Base-by-base conservation (phyloP, 2,888 invertebrate genomes). In the Trissolcus brochymenae region DNA sequence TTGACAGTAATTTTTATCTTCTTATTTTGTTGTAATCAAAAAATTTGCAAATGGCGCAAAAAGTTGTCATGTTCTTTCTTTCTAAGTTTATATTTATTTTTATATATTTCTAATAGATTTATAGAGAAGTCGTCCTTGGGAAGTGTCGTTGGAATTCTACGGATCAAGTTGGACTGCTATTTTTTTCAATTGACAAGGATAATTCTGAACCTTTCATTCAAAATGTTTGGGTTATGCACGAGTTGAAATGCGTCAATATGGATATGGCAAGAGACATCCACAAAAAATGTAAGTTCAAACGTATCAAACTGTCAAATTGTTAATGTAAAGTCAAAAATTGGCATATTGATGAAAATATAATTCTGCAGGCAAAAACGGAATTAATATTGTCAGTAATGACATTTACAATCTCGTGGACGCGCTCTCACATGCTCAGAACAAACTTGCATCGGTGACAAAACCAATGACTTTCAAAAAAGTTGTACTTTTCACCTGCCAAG, bases 61-160 rank as follows among this genome's bases (percentile, higher is more conserved):
- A n/a, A n/a, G n/a, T n/a, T n/a, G n/a, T n/a, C n/a, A n/a, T n/a
- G n/a, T n/a, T n/a, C n/a, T n/a, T n/a, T n/a, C n/a, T n/a, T n/a
- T n/a, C n/a, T n/a, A n/a, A n/a, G n/a, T n/a, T n/a, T n/a, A n/a
- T n/a, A n/a, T n/a, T 16, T 40, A 53, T 21, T 65, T 59, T 46
- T n/a, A 73, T n/a, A n/a, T n/a, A n/a, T n/a, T n/a, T n/a, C n/a
- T n/a, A n/a, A n/a, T n/a, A n/a, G 73, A 54, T 59, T 13, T 73
- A 73, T n/a, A 50, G 60, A 29, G 73, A 73, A 14, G 29, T 73
- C 1, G 0, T 73, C n/a, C 16, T 66, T 1, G 61, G 66, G 60
- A 79, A 81, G 29, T 82, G 81, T 71, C 54, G 55, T n/a, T 70
- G 54, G 51, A 81, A 81, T 49, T 76, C 68, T n/a, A 72, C 76